Conservation (phyloP, 2,797 vertebrate species). For the Ibycter americanus region DNA sequence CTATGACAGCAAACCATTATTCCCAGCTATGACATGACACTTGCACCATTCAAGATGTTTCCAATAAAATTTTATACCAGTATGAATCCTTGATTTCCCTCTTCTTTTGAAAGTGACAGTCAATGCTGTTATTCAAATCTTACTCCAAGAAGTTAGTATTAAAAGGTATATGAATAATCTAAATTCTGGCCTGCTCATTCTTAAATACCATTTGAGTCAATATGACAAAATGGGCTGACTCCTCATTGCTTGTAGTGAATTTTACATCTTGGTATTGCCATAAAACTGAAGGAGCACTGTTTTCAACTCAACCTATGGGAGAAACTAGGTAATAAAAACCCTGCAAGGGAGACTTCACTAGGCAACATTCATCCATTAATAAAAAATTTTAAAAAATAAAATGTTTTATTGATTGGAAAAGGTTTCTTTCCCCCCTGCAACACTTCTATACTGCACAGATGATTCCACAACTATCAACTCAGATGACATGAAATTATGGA, state of each 20-base stretch:
- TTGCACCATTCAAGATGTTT: background rate
- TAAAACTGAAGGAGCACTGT: background rate
- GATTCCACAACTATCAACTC: background rate
- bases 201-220: background rate
- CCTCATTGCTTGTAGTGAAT: background rate
- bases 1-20: background rate
- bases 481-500: background rate
- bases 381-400: background rate
- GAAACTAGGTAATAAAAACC: background rate
- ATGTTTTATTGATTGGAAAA: background rate
- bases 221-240: background rate
- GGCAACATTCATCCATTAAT: background rate
- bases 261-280: background rate
- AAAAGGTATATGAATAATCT: background rate
- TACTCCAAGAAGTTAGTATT: background rate
- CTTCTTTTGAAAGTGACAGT: background rate
- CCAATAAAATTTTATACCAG: background rate
- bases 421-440: background rate
- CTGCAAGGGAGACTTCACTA: background rate
- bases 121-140: background rate
- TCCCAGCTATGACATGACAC: background rate
- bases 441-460: background rate
- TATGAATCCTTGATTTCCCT: background rate
- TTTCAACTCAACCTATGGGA: background rate
- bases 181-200: background rate